Conservation (phyloP, 2,888 invertebrate species). For the Stenolophus ochropezus region DNA sequence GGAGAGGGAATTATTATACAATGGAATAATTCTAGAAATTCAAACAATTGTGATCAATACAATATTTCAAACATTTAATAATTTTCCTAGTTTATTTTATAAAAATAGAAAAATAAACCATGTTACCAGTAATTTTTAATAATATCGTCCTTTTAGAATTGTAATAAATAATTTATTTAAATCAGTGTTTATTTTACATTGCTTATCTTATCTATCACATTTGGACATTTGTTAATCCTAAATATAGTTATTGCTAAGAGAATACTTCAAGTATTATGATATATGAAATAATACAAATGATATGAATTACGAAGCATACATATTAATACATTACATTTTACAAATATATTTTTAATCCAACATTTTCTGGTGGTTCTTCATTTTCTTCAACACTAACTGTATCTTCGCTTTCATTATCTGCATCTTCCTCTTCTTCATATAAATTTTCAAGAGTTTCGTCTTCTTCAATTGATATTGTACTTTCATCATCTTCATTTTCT, state of each 20-base stretch:
- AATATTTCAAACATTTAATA: neutral
- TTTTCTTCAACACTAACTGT: neutral
- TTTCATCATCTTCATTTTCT: conserved; percentile 5
- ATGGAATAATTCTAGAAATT: neutral
- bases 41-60: neutral
- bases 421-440: neutral
- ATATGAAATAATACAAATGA: neutral
- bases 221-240: neutral
- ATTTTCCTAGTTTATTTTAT: neutral
- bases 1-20: neutral
- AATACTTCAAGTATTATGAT: neutral
- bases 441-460: neutral
- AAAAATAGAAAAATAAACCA: neutral
- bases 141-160: neutral
- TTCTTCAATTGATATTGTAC: conserved; percentile 1
- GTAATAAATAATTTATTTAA: neutral
- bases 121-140: neutral
- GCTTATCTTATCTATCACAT: neutral
- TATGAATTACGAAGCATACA: neutral
- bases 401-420: neutral
- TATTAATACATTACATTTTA: neutral
- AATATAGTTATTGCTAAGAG: neutral
- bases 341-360: neutral
- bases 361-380: neutral
- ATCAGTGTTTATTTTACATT: neutral